Base-by-base conservation (phyloP, 2,888 invertebrate genomes). In the Tachina lurida region DNA sequence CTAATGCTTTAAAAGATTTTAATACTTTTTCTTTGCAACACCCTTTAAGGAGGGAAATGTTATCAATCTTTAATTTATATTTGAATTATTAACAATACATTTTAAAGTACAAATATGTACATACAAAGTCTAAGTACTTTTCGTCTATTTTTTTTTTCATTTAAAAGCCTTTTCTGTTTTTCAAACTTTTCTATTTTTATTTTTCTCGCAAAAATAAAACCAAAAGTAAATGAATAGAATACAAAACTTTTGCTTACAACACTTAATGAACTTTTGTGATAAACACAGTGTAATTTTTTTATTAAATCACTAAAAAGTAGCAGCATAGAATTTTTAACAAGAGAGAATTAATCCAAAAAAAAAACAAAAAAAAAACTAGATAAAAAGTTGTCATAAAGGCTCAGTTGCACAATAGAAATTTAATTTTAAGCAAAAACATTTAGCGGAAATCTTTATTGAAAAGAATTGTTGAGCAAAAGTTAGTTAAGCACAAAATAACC, bases 211-310 rank as follows among this genome's bases (percentile, higher is more conserved):
- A 2, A 15, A 22, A 10, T 12, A 31, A 58, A 71, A 22, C n/a
- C 31, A 31, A 31, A 31, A 31, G 31, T 7, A 31, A 31, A 31
- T 31, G 31, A 31, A 31, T 31, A 31, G 31, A 54, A 43, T 1
- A 15, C 13, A 73, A 81, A 85, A 78, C 10, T 84, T 84, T 80
- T 79, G 13, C 63, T 74, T 78, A 77, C 81, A 65, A 74, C 81
- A 82, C 85, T 85, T 85, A 85, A 85, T 85, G 81, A 85, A 85
- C 74, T 85, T 85, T 85, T 82, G 81, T 82, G 85, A 85, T 85
- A 78, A 85, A 77, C 81, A 78, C 62, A 58, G 77, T 68, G 56
- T 22, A 63, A 7, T 56, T 77, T 77, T 52, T 80, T 84, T 31
- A 31, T 31, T 7, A 31, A 31, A 73, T 80, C 65, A 71, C 43